A percentile compares a stretch with the other conserved stretches of the same genome.
These are phyloP conservation scores for Gallinago nigripennis DNA, from an alignment of 2,797 vertebrate genomes.

Conservation along the genomic window DNA sequence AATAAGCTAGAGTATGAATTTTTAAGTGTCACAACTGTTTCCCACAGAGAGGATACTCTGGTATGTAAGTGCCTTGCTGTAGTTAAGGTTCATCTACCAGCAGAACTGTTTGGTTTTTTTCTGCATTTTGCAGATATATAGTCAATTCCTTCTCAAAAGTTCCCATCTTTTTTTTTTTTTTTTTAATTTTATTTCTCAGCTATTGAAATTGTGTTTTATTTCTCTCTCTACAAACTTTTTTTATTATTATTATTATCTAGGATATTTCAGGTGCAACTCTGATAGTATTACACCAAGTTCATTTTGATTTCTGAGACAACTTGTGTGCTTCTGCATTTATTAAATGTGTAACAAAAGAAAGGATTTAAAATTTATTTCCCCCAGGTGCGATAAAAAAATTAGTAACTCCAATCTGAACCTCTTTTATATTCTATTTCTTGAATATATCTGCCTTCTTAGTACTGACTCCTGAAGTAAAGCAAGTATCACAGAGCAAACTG, in stretches of 20 bases:
- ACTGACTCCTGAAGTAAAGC: neutral
- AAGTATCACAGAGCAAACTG: neutral
- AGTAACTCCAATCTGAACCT: neutral
- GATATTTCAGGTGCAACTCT: neutral
- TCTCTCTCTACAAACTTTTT: neutral
- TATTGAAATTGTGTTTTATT: neutral
- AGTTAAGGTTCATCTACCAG: constrained; percentile 14
- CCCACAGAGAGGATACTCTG: neutral
- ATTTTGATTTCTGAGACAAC: neutral
- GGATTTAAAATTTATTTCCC: neutral
- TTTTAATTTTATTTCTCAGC: neutral
- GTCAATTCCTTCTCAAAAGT: neutral
- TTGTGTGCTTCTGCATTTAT: neutral
- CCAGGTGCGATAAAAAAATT: neutral
- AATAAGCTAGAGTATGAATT: constrained; percentile 36
- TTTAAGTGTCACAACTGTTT: constrained; percentile 40
- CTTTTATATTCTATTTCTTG: neutral
- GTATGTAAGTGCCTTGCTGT: neutral
- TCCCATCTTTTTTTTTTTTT: neutral
- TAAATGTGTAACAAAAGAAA: neutral
- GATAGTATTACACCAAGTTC: neutral
- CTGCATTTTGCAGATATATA: neutral
- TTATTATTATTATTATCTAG: neutral
- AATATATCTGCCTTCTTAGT: neutral
- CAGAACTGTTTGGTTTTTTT: accelerated